Conservation (phyloP, 2,113 vertebrate species). For the Marcusenius ussheri region DNA sequence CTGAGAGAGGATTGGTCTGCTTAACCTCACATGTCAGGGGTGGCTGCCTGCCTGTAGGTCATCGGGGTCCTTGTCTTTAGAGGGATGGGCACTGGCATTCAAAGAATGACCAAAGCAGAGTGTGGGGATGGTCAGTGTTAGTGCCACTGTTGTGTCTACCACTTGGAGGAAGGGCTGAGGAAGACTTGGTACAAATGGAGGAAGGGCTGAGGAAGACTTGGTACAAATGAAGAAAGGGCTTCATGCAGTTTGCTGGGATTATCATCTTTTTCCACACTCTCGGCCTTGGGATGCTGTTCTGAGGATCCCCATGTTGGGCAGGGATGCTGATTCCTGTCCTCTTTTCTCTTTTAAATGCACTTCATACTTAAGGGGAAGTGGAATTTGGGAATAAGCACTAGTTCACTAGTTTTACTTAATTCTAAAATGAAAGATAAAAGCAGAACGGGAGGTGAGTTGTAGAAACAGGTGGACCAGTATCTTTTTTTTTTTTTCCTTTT, state of each 20-base stretch:
- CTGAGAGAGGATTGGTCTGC: not conserved
- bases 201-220: not conserved
- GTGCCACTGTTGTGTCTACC: not conserved
- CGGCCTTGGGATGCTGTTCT: conserved; percentile 22
- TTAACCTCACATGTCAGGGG: not conserved
- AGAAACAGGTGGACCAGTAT: not conserved
- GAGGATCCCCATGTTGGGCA: conserved; percentile 31
- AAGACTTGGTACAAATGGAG: not conserved
- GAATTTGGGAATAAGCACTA: conserved; percentile 36
- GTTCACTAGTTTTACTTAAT: conserved; percentile 37
- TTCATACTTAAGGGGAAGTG: conserved; percentile 46
- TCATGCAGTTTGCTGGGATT: not conserved
- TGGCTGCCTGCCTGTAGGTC: not conserved
- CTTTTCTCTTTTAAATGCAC: conserved; percentile 45
- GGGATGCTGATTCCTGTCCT: conserved; percentile 33
- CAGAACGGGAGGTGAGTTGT: not conserved
- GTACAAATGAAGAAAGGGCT: not conserved
- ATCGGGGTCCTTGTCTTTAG: not conserved
- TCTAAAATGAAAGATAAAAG: not conserved
- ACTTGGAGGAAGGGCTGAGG: not conserved
- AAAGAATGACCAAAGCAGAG: not conserved
- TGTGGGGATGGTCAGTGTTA: not conserved
- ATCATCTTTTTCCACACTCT: not conserved
- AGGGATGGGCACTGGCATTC: not conserved
- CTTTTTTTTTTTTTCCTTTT: conserved; percentile 31